Evolutionary conservation across 2,113 vertebrate genomes (phyloP).

Genomic region (Balaenoptera acutorostrata): DNA sequence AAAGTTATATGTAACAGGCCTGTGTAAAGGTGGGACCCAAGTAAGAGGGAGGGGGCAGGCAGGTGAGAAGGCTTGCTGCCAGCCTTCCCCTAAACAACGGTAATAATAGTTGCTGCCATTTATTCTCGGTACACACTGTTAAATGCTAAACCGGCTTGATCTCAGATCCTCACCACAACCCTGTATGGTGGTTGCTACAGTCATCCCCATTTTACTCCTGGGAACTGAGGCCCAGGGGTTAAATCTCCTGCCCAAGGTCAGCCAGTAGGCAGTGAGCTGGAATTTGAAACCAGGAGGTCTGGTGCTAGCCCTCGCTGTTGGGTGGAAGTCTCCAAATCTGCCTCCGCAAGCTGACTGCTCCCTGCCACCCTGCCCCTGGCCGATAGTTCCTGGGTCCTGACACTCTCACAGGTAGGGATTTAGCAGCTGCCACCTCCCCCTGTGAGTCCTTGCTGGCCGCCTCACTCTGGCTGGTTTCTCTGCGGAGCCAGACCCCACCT

Average conservation of each 20-base stretch:
- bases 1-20: background rate
- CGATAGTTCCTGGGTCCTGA: background rate
- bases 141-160: background rate
- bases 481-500: background rate
- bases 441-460: background rate
- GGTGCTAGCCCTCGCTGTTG: background rate
- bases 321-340: background rate
- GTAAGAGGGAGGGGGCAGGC: background rate
- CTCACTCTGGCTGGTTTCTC: background rate
- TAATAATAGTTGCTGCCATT: background rate
- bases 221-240: background rate
- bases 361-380: background rate
- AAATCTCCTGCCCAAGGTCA: background rate
- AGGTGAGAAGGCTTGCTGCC: background rate
- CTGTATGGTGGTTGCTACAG: background rate
- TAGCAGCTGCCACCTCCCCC: background rate
- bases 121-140: background rate
- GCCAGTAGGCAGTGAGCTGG: background rate
- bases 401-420: background rate
- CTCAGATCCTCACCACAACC: background rate
- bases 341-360: background rate
- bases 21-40: background rate
- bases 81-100: background rate
- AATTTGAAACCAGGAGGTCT: background rate
- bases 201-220: background rate